A percentile compares a stretch with the other conserved stretches of the same genome.
Evolutionary conservation across 2,888 invertebrate genomes (phyloP).

Genomic region (Chaitophorus viminalis): DNA sequence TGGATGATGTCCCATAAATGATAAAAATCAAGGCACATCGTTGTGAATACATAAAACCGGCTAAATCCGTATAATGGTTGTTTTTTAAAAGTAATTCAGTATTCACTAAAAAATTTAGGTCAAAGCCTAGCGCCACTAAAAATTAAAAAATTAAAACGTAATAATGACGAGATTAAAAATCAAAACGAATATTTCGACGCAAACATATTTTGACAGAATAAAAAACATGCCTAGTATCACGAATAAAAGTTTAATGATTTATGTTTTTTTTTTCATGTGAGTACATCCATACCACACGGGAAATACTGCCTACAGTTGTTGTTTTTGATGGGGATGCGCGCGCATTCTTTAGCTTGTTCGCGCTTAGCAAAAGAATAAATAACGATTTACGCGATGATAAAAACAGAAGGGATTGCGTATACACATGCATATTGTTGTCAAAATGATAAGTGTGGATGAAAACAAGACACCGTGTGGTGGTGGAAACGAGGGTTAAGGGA

Average conservation of each 20-base stretch:
- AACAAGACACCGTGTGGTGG: not conserved
- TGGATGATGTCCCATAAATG: conserved; percentile 10
- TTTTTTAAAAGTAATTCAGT: conserved; percentile 1
- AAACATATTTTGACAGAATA: not conserved
- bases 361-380: conserved; percentile 18
- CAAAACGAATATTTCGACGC: not conserved
- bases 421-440: conserved; percentile 20
- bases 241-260: not conserved
- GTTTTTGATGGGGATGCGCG: not conserved
- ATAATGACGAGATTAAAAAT: conserved; percentile 1
- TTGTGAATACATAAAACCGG: not conserved
- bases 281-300: not conserved
- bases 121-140: not conserved
- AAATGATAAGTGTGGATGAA: conserved; percentile 20
- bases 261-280: not conserved
- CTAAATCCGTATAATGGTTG: not conserved
- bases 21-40: not conserved
- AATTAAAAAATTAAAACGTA: conserved; percentile 27
- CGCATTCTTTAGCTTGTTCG: not conserved
- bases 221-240: not conserved
- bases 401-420: not conserved
- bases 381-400: conserved; percentile 32
- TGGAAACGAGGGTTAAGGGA: not conserved
- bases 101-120: conserved; percentile 17
- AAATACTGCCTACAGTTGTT: not conserved